phyloP scores from a whole-genome alignment of 53 echinoderm and acorn worm species.

The Hippasteria phrygiana region DNA sequence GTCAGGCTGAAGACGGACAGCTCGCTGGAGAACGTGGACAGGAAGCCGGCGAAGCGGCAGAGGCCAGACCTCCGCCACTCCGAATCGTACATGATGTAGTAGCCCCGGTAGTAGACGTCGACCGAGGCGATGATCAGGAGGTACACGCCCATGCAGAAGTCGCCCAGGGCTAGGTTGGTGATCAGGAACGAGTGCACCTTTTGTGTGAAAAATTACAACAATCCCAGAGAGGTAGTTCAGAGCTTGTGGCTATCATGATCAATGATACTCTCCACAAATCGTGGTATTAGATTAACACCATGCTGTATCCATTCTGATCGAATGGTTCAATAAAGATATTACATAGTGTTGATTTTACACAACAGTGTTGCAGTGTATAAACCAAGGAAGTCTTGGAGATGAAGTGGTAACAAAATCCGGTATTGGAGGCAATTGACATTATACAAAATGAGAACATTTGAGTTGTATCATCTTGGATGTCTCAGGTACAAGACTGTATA shows the following conservation, averaged over 20 bases:
- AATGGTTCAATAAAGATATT: too few relatives aligned
- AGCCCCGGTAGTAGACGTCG: slow-evolving; percentile 87
- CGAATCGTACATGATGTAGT: slow-evolving; percentile 79
- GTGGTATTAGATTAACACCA: too few relatives aligned
- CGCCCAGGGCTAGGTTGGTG: slow-evolving; percentile 95
- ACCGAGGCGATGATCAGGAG: slow-evolving; percentile 93
- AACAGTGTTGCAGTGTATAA: too few relatives aligned
- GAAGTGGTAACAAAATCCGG: too few relatives aligned
- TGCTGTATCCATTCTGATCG: too few relatives aligned
- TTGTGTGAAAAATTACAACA: neutral
- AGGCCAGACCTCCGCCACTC: slow-evolving; percentile 75
- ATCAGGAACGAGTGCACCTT: slow-evolving; percentile 98
- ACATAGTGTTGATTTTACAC: too few relatives aligned
- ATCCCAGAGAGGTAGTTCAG: neutral
- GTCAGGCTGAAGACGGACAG: slow-evolving; percentile 96
- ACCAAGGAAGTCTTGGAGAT: too few relatives aligned
- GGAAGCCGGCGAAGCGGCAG: slow-evolving; percentile 92
- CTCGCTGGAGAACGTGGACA: slow-evolving; percentile 98
- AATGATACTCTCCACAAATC: neutral
- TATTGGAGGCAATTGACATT: too few relatives aligned
- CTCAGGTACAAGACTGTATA: too few relatives aligned
- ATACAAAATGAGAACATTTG: too few relatives aligned
- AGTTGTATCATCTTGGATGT: too few relatives aligned
- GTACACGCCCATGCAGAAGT: slow-evolving; percentile 97
- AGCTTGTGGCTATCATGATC: neutral